These are phyloP conservation scores for Calidris pugnax DNA, from an alignment of 2,113 vertebrate genomes.

Conservation along the genomic window DNA sequence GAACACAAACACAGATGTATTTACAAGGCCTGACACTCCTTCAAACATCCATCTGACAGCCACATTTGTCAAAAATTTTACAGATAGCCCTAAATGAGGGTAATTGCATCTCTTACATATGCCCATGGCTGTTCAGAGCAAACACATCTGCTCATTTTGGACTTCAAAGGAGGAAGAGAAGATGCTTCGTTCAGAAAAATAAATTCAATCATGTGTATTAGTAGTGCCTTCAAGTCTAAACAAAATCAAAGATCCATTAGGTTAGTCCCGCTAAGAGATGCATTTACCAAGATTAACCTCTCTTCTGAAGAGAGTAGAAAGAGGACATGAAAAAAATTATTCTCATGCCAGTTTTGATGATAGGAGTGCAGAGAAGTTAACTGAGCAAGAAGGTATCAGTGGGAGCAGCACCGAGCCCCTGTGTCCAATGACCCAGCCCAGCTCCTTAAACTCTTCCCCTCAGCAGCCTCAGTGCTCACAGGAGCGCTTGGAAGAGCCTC, in stretches of 20 bases:
- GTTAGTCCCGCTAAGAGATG: not conserved
- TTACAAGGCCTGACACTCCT: not conserved
- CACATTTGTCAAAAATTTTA: not conserved
- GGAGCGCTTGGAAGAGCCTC: not conserved
- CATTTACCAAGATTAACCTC: not conserved
- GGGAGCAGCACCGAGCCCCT: not conserved
- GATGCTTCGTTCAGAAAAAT: not conserved
- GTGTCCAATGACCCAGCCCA: not conserved
- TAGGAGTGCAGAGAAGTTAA: not conserved
- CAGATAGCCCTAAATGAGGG: not conserved
- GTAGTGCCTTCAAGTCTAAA: not conserved
- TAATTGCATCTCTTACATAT: not conserved
- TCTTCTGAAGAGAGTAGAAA: not conserved
- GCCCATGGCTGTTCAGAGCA: not conserved
- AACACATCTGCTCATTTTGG: not conserved
- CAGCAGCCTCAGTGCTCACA: fast-evolving
- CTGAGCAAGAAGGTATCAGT: not conserved
- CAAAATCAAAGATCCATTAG: not conserved
- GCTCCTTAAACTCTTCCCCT: not conserved
- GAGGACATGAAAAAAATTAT: not conserved
- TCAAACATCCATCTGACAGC: not conserved
- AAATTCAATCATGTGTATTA: not conserved
- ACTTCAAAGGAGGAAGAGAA: not conserved
- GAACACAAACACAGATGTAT: not conserved
- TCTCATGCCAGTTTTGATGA: not conserved